Conservation (phyloP, 2,888 invertebrate species). For the Cosmia pyralina region DNA sequence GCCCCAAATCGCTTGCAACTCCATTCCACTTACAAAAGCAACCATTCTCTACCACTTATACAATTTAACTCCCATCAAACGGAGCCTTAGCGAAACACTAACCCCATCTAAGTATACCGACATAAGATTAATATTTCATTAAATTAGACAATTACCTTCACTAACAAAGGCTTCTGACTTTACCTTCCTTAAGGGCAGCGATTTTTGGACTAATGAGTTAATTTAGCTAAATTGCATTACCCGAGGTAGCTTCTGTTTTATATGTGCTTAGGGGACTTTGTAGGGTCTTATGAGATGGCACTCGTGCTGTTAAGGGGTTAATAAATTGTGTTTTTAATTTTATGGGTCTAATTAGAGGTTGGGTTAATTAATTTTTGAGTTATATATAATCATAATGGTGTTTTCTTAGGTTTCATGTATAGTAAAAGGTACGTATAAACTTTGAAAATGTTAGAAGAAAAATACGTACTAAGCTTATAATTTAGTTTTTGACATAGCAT, state of each 20-base stretch:
- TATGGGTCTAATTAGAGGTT: conserved; percentile 39
- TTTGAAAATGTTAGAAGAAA: neutral
- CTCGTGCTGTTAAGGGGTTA: conserved; percentile 45
- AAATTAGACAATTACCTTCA: conserved; percentile 63
- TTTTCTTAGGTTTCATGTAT: conserved; percentile 17
- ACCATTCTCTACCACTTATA: conserved; percentile 23
- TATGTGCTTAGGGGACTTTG: conserved; percentile 66
- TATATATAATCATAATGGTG: neutral
- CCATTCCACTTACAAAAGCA: conserved; percentile 25
- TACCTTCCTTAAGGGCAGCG: conserved; percentile 59
- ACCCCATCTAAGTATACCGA: conserved; percentile 40
- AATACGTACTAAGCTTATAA: neutral
- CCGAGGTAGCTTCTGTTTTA: conserved; percentile 68
- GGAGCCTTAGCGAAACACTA: conserved; percentile 41
- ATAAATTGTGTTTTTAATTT: conserved; percentile 60
- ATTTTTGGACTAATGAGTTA: conserved; percentile 77
- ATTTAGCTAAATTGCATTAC: conserved; percentile 75
- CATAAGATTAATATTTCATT: conserved; percentile 64
- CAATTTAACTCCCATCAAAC: conserved; percentile 35
- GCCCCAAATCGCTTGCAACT: conserved; percentile 9
- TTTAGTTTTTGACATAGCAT: neutral
- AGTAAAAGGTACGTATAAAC: neutral
- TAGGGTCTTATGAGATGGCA: conserved; percentile 66
- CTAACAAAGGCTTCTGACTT: conserved; percentile 58
- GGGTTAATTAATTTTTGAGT: conserved; percentile 50